Conservation (phyloP, 2,113 vertebrate species). For the Butastur rufipennis region DNA sequence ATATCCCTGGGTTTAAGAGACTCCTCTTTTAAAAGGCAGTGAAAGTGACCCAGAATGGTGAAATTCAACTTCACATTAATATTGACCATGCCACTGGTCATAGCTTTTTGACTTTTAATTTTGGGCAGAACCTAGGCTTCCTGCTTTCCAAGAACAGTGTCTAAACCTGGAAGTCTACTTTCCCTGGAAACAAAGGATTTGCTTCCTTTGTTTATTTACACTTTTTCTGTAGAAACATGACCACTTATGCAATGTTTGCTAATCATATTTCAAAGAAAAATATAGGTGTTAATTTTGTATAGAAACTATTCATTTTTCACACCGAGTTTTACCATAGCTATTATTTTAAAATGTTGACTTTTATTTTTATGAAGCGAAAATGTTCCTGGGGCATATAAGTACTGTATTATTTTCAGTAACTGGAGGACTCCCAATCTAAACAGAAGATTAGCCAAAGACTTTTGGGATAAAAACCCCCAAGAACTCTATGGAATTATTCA, state of each 20-base stretch:
- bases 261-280: not conserved
- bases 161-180: not conserved
- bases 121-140: not conserved
- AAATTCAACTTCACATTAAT: not conserved
- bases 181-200: not conserved
- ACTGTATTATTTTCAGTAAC: not conserved
- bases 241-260: not conserved
- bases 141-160: not conserved
- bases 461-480: not conserved
- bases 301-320: not conserved
- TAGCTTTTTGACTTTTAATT: not conserved
- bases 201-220: not conserved
- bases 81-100: not conserved
- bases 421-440: conserved; percentile 10
- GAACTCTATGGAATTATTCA: not conserved
- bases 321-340: not conserved
- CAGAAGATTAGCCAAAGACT: not conserved
- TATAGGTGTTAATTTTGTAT: not conserved
- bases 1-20: not conserved
- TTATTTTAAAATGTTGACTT: not conserved
- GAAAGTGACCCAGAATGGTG: not conserved
- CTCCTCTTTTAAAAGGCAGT: not conserved
- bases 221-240: not conserved
- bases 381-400: not conserved
- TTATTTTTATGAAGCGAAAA: not conserved